Evolutionary conservation across 2,113 vertebrate species (phyloP).

Genomic region (Megalops atlanticus): DNA sequence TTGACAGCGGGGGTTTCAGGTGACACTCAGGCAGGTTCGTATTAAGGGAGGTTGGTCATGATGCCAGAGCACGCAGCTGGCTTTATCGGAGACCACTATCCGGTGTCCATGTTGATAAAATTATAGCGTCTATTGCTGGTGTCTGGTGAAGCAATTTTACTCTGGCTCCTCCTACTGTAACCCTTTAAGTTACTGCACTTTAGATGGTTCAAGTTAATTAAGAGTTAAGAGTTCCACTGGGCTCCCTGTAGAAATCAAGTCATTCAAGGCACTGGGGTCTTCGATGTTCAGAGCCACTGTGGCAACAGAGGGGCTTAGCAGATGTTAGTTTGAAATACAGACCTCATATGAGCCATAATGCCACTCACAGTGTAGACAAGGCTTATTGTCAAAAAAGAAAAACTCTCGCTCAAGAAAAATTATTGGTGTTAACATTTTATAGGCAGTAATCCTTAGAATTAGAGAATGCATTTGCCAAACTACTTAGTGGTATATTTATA

Average conservation of each 20-base stretch:
- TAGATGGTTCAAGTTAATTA: neutral
- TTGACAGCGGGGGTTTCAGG: neutral
- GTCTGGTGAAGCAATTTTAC: neutral
- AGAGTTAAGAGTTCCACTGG: neutral
- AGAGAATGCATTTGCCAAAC: neutral
- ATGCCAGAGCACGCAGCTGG: slow-evolving; percentile 15
- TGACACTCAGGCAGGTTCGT: neutral
- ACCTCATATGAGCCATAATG: neutral
- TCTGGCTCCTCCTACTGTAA: neutral
- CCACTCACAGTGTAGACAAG: neutral
- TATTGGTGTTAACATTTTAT: neutral
- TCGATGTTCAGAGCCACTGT: too few species aligned
- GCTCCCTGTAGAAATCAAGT: neutral
- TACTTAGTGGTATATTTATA: neutral
- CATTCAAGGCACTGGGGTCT: neutral
- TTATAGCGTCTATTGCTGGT: neutral
- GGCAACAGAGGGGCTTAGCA: neutral
- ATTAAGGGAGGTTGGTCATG: neutral
- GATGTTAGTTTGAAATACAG: neutral
- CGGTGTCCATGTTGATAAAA: neutral
- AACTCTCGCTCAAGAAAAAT: neutral
- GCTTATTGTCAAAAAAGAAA: neutral
- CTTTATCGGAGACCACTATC: neutral
- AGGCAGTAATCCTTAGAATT: neutral
- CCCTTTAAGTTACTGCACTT: neutral